Percentiles rank a stretch among this genome's conserved stretches.
These are phyloP conservation scores for Orchestes rusci DNA, from an alignment of 2,888 invertebrate species.

Conservation along the genomic window DNA sequence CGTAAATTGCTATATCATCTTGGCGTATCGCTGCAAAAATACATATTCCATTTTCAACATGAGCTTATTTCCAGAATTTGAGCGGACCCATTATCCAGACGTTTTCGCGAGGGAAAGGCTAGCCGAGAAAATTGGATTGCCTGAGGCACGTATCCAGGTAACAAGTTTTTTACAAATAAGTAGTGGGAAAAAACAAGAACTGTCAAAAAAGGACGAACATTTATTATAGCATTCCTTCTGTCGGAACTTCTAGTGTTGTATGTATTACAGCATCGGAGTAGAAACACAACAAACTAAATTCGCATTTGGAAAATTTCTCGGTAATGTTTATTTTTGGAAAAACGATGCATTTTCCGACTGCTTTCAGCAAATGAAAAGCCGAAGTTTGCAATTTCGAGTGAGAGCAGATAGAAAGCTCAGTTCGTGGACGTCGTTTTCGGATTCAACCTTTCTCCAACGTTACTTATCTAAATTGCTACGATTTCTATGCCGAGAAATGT, in stretches of 20 bases:
- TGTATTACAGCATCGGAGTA: too few species aligned
- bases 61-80: constrained; percentile 89
- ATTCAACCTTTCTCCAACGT: constrained; percentile 29
- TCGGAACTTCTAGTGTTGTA: constrained; percentile 8
- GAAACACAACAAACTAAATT: too few species aligned
- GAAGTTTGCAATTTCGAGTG: constrained; percentile 37
- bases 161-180: constrained; percentile 47
- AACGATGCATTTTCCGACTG: too few species aligned
- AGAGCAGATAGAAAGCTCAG: too few species aligned
- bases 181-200: constrained; percentile 23
- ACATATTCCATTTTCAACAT: constrained; percentile 13
- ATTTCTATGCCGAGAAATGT: constrained; percentile 29
- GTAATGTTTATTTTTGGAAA: too few species aligned
- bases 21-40: too few species aligned
- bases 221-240: constrained; percentile 1
- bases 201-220: background rate
- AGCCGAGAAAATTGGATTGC: constrained; percentile 95
- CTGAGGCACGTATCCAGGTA: constrained; percentile 99
- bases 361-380: constrained; percentile 31
- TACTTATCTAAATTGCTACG: constrained; percentile 39
- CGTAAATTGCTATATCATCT: constrained; percentile 2
- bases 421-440: too few species aligned
- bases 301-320: too few species aligned
- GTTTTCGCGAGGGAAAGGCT: constrained; percentile 93
- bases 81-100: constrained; percentile 95